Evolutionary conservation across 2,113 vertebrate genomes (phyloP), one percentile per base, ranked within the genome.

Genomic region (Psittacara wagleri): DNA sequence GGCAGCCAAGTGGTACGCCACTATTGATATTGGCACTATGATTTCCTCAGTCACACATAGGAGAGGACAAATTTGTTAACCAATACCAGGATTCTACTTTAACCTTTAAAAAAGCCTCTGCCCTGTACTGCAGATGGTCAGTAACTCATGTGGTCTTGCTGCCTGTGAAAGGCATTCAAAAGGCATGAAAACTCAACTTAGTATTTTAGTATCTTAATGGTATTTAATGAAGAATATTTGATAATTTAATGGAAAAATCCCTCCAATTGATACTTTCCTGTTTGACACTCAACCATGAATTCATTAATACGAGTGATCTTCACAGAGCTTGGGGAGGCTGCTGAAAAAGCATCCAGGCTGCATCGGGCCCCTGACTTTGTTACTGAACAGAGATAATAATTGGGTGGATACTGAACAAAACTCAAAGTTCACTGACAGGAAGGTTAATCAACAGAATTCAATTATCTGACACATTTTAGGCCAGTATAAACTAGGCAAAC

Each of bases 401-500:
- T 59, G 48, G 16, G 57, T 72, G 28, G 29, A 20, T 14, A 8
- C 23, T 54, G 72, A 89, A 61, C 3, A 33, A 51, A 78, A 19
- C 35, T 84, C 16, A 43, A 11, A 73, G 31, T 55, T 90, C 57
- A 43, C 11, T 51, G 43, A 24, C 19, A 54, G 55, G 81, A 55
- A 25, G 6, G 25, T 55, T 57, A 62, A 55, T 49, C 19, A 51
- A 73, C 7, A 43, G 35, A 51, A 63, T 78, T 25, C 13, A 18
- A 4, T 46, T 52, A 41, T 35, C 37, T 46, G 54, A 59, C 57
- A 59, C 0, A 0, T 19, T 70, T 87, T 31, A 79, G 11, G 9
- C 6, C 35, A 28, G 28, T 24, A 22, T 7, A 54, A 87, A 24
- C 25, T 33, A 82, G 43, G 57, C 29, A 72, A 63, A 91, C 14